These are phyloP conservation scores for Malacoctenus gilli DNA, from an alignment of 2,797 vertebrate species.

Conservation along the genomic window DNA sequence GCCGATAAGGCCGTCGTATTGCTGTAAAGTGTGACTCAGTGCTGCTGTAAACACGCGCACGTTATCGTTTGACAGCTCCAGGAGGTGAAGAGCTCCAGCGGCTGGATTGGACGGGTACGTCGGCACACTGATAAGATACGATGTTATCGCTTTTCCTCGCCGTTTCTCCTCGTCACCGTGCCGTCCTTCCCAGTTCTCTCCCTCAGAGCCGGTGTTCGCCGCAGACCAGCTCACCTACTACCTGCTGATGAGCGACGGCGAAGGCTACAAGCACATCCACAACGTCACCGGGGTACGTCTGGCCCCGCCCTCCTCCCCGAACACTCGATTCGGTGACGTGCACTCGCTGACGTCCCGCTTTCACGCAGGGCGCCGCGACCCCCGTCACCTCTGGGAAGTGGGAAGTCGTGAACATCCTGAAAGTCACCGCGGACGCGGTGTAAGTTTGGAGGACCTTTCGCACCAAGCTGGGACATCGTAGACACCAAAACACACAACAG, in stretches of 20 bases:
- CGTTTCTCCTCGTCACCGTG: too few species aligned
- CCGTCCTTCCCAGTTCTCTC: constrained; percentile 90
- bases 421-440: constrained; percentile 83
- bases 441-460: constrained; percentile 64
- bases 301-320: too few species aligned
- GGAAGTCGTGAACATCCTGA: constrained; percentile 91
- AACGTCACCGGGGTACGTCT: constrained; percentile 81
- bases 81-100: constrained; percentile 81
- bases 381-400: constrained; percentile 86
- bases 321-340: neutral
- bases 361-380: constrained; percentile 71
- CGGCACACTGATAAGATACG: neutral
- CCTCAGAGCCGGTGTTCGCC: constrained; percentile 87
- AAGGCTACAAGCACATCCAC: constrained; percentile 92
- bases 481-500: neutral
- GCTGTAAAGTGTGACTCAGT: neutral
- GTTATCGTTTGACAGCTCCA: constrained; percentile 63
- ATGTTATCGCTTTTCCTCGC: neutral
- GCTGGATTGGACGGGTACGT: constrained; percentile 95
- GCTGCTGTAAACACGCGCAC: neutral
- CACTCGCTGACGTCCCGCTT: neutral
- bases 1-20: neutral
- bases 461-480: neutral
- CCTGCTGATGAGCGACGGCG: constrained; percentile 86
- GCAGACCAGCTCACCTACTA: constrained; percentile 86